Evolutionary conservation across 2,113 vertebrate species (phyloP), one percentile per base, ranked within the genome.

Genomic region (Melanotaenia duboulayi): DNA sequence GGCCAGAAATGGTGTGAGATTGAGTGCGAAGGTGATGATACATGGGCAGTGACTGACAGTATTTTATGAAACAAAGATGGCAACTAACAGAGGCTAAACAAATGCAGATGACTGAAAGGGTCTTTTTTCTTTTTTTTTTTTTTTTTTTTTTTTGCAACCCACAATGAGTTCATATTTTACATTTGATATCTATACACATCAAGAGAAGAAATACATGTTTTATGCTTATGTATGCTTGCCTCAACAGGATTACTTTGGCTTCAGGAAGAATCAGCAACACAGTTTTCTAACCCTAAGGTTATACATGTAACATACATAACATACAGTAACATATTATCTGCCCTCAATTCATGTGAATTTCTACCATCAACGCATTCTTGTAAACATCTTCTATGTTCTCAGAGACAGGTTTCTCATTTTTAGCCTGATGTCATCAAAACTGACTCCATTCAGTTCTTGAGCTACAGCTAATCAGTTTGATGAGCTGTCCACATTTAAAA

Each of bases 11-110:
- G 81, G 89, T 86, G 87, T 81, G 86, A 86, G 84, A 76, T 61
- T 71, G 78, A 79, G 76, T 76, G 76, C 39, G 49, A 81, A 87
- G 82, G 87, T 91, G 89, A 89, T 90, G 89, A 90, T 75, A 88
- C 74, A 80, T 70, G 74, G 67, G 78, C 76, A 84, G 64, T 52
- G 61, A 80, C 67, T 82, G 68, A 58, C 58, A 72, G 37, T 37
- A 14, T 82, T 80, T 74, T 68, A 74, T 76, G 52, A 54, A 77
- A 56, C 51, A 80, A 79, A 81, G 49, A 87, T 60, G 74, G 69
- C 61, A 68, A 70, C 39, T 39, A 37, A 35, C 52, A 54, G 65
- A 74, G 0, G 24, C 52, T 82, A 80, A 91, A 80, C 59, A 83
- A 70, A 80, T 54, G 46, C 82, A 86, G 78, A 76, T 78, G 84